Conservation (phyloP, 2,113 vertebrate genomes). For the Aptenodytes patagonicus region DNA sequence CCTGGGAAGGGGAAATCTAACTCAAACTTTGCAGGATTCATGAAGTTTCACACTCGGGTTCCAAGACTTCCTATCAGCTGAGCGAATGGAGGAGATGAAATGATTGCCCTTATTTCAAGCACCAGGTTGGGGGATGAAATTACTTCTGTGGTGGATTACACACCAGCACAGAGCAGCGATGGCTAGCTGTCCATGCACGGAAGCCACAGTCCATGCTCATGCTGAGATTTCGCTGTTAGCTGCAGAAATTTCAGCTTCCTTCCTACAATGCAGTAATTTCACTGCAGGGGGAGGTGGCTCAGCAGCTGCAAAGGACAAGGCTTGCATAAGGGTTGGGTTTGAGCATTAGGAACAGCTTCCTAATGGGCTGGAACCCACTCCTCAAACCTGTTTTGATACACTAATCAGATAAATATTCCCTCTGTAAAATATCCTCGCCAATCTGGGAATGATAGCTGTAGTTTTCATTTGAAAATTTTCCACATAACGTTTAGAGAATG, state of each 20-base stretch:
- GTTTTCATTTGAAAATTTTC: neutral
- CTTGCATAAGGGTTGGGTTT: neutral
- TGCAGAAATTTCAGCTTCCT: conserved; percentile 16
- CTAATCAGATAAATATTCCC: neutral
- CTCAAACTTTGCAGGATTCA: neutral
- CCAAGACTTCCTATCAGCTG: neutral
- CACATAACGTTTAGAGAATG: neutral
- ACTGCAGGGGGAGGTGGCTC: neutral
- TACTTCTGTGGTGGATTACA: neutral
- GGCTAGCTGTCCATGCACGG: neutral
- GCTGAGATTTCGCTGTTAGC: neutral
- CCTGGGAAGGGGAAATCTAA: neutral
- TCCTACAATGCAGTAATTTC: neutral
- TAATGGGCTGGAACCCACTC: neutral
- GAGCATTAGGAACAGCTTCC: neutral
- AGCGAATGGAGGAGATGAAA: neutral
- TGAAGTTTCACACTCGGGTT: neutral
- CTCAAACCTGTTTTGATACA: neutral
- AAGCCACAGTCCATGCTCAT: neutral
- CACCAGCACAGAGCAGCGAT: neutral
- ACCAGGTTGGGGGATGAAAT: neutral
- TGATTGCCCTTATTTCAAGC: neutral
- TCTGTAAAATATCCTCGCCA: neutral
- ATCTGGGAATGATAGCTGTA: neutral
- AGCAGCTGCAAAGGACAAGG: neutral